Evolutionary conservation across 2,113 vertebrate species (phyloP), one percentile per base, ranked within the genome.

Genomic region (Syngnathus scovelli): DNA sequence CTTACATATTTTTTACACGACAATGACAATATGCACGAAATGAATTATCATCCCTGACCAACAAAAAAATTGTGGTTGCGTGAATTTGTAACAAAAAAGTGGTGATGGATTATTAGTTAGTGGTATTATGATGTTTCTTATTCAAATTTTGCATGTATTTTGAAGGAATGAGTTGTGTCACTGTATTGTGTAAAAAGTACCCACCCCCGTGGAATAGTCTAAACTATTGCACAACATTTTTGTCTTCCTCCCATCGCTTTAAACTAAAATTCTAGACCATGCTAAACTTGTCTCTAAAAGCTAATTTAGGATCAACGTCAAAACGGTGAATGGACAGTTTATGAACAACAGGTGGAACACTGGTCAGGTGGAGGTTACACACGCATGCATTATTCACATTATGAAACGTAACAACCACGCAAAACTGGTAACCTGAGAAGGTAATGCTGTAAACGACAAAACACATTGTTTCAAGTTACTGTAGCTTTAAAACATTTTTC

Each of bases 381-480:
- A 81, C 86, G 77, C 85, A 90, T 91, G 80, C 88, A 92, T 90
- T 88, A 91, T 92, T 91, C 71, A 92, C 81, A 82, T 90, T 90
- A 80, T 88, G 81, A 80, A 85, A 87, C 89, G 83, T 78, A 88
- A 87, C 81, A 86, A 68, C 84, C 72, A 23, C 38, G 37, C 48
- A 66, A 59, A 75, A 76, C 41, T 43, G 3, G 23, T 10, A 87
- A 84, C 43, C 48, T 7, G 74, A 82, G 64, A 78, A 5, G 18
- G n/a, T 55, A 56, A 36, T 61, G 56, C 58, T 21, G 43, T 60
- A 27, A 13, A 33, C 15, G 23, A 55, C 23, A 15, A 55, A 55
- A 15, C 33, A 0, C 54, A 11, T 13, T 15, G 23, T 2, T 56
- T n/a, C 27, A 36, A 27, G 7, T 23, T 33, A 36, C 27, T 36